phyloP scores from a whole-genome alignment of 2,888 invertebrate species.

The Trichopoda pennipes region DNA sequence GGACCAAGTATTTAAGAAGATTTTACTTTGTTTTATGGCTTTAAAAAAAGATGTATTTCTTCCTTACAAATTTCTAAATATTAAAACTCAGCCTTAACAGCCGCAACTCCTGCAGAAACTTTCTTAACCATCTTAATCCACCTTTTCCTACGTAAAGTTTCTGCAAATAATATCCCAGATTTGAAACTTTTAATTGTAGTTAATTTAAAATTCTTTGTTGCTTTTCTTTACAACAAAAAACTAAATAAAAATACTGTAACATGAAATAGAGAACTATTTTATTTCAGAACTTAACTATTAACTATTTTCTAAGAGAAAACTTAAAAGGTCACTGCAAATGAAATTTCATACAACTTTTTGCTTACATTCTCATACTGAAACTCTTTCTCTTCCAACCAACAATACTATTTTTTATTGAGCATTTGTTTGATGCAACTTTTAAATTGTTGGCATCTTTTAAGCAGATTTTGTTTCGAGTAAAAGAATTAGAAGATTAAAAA shows the following conservation, averaged over 20 bases:
- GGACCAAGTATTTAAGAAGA: too few species aligned
- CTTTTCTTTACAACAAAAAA: not conserved
- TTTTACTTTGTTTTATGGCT: too few species aligned
- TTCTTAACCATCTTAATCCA: not conserved
- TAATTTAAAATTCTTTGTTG: conserved; percentile 45
- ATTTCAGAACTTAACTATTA: conserved; percentile 7
- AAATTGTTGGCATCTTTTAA: conserved; percentile 43
- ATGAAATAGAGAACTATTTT: not conserved
- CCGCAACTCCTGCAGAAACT: not conserved
- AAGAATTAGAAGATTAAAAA: not conserved
- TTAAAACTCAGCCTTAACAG: too few species aligned
- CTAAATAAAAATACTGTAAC: not conserved
- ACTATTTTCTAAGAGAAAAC: conserved; percentile 43
- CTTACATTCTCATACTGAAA: too few species aligned
- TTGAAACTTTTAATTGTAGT: conserved; percentile 61
- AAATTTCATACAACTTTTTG: not conserved
- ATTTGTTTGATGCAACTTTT: conserved; percentile 8
- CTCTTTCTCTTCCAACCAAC: not conserved
- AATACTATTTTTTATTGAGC: not conserved
- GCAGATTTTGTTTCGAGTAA: conserved; percentile 20
- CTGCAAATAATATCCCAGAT: conserved; percentile 49
- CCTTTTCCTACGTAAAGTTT: conserved; percentile 36
- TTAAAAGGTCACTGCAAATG: conserved; percentile 18
- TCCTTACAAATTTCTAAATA: not conserved
- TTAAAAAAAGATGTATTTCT: not conserved